phyloP scores from a whole-genome alignment of 2,113 vertebrate genomes.

The Lathamus discolor region DNA sequence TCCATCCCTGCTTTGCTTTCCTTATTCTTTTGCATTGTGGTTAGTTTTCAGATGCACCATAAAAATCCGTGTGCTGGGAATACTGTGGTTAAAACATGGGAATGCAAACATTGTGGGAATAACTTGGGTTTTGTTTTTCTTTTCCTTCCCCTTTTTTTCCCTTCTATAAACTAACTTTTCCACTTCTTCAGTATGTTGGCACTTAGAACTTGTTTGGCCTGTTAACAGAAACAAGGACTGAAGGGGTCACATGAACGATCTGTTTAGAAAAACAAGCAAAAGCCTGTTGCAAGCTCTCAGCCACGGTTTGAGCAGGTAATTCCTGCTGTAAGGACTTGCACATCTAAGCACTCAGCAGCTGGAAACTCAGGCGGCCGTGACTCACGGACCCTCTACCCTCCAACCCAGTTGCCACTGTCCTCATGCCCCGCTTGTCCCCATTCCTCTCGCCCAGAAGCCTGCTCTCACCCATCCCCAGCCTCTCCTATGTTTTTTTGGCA shows the following conservation, averaged over 20 bases:
- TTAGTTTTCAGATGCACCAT: slow-evolving; percentile 10
- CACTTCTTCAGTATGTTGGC: slow-evolving; percentile 11
- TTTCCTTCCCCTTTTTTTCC: slow-evolving; percentile 19
- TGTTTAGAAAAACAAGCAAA: not conserved
- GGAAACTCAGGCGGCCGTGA: not conserved
- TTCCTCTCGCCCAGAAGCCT: not conserved
- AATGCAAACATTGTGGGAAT: slow-evolving; percentile 31
- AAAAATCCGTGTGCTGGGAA: not conserved
- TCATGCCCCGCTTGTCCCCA: not conserved
- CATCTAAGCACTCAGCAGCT: not conserved
- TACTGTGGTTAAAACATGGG: slow-evolving; percentile 25
- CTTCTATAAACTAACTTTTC: slow-evolving; percentile 39
- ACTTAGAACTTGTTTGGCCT: not conserved
- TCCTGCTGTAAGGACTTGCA: not conserved
- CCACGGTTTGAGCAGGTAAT: not conserved
- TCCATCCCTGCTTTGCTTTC: not conserved
- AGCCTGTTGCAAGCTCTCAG: not conserved
- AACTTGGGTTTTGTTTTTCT: slow-evolving; percentile 35
- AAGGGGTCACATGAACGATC: not conserved
- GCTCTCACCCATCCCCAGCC: not conserved
- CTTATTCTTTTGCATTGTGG: not conserved
- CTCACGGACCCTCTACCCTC: not conserved
- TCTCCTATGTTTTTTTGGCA: not conserved
- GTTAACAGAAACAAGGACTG: not conserved
- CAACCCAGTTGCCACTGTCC: not conserved